These are phyloP conservation scores for Drosophila athabasca DNA, from an alignment of 1,140 invertebrate genomes.

Conservation along the genomic window DNA sequence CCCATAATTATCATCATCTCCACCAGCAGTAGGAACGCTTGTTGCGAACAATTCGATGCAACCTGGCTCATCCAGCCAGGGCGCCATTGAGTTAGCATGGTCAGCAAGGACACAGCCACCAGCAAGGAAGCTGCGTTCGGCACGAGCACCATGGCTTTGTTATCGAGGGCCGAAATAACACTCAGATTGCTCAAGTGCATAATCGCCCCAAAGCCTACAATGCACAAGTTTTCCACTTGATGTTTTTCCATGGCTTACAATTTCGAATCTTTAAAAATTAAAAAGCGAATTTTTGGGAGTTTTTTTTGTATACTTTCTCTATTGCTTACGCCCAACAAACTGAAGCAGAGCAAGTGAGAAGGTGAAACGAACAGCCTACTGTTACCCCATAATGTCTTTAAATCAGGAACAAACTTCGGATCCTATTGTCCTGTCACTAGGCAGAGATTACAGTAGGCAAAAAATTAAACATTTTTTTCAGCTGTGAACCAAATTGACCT, in stretches of 20 bases:
- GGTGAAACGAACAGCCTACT: conserved; percentile 64
- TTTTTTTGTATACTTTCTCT: no score
- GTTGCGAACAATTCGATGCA: conserved; percentile 3
- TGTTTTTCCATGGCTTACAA: neutral
- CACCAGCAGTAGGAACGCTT: conserved; percentile 16
- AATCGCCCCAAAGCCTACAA: conserved; percentile 25
- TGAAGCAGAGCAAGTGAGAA: no score
- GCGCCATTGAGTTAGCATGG: conserved; percentile 29
- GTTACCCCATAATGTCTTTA: conserved; percentile 68
- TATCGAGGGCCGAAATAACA: conserved; percentile 25
- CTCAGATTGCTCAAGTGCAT: conserved; percentile 34
- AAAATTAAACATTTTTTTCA: no score
- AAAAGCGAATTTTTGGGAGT: no score
- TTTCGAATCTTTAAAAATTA: neutral
- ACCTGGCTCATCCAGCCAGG: conserved; percentile 7
- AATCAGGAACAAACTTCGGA: no score
- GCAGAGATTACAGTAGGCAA: no score
- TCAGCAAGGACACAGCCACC: conserved; percentile 28
- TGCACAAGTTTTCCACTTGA: conserved; percentile 1
- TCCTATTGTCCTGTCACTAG: no score
- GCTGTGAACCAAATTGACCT: no score
- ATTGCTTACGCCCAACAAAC: no score
- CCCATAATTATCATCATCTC: conserved; percentile 30
- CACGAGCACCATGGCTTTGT: conserved; percentile 19
- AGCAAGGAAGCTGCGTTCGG: conserved; percentile 34